A percentile compares a stretch with the other conserved stretches of the same genome.
Conservation (phyloP, 2,888 invertebrate genomes). For the Mythimna lalbum region DNA sequence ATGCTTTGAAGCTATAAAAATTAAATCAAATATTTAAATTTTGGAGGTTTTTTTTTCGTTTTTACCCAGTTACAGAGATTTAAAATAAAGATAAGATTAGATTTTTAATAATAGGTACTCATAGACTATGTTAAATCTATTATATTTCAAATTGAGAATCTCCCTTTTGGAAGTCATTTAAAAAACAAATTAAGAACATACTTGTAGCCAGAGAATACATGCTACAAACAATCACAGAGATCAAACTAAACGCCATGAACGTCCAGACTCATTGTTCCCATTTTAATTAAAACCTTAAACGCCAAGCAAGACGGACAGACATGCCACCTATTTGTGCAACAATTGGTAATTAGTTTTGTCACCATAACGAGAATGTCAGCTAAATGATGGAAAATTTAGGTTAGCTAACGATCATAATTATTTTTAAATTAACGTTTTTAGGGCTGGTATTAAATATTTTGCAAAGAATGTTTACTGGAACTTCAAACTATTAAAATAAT, state of each 20-base stretch:
- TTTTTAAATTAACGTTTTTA: neutral
- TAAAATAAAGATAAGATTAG: neutral
- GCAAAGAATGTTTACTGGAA: neutral
- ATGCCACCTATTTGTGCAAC: slow-evolving; percentile 27
- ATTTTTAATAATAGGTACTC: too few relatives aligned
- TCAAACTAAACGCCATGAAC: slow-evolving; percentile 9
- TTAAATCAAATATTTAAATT: neutral
- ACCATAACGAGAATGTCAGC: neutral
- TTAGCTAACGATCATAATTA: slow-evolving; percentile 12
- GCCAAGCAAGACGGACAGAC: slow-evolving; percentile 18
- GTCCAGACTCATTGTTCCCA: slow-evolving; percentile 23
- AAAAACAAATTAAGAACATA: neutral
- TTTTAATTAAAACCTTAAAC: slow-evolving; percentile 51
- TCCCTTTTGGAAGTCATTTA: neutral
- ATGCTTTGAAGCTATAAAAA: neutral
- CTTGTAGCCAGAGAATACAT: neutral
- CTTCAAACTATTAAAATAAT: slow-evolving; percentile 7
- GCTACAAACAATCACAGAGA: neutral
- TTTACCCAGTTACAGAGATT: neutral
- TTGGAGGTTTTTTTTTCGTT: too few relatives aligned
- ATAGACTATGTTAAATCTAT: too few relatives aligned
- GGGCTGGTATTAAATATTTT: neutral
- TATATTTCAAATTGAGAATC: neutral
- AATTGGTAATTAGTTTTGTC: slow-evolving; percentile 46
- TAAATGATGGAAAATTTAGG: slow-evolving; percentile 7